These are phyloP conservation scores for Yoshiicerus persimilis DNA, from an alignment of 1,140 invertebrate genomes.

Conservation along the genomic window DNA sequence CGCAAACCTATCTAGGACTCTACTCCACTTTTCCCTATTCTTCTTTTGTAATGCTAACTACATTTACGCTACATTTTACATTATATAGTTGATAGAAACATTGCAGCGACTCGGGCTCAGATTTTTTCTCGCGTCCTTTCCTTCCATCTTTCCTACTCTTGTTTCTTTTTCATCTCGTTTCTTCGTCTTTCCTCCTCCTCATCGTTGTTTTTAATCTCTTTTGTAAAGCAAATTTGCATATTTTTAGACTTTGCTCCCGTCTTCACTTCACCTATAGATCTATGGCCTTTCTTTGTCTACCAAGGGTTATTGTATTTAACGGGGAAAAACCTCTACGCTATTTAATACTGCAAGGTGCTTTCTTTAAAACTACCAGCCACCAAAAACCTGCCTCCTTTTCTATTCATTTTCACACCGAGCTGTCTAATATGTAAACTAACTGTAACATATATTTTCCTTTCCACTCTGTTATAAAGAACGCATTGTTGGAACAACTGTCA, in stretches of 20 bases:
- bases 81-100: neutral
- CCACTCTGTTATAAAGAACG: neutral
- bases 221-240: constrained; percentile 23
- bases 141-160: neutral
- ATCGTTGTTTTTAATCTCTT: constrained; percentile 28
- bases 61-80: neutral
- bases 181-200: constrained; percentile 2
- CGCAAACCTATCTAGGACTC: neutral
- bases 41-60: neutral
- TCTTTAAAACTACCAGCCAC: neutral
- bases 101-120: neutral
- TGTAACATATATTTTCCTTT: neutral
- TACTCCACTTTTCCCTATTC: neutral
- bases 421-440: neutral
- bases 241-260: constrained; percentile 21
- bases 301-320: neutral
- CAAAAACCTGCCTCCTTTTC: neutral
- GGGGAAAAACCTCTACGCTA: neutral
- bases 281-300: constrained; percentile 16
- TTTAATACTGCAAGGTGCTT: neutral
- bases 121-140: neutral
- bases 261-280: constrained; percentile 18
- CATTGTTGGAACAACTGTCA: neutral
- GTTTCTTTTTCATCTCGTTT: constrained; percentile 26
- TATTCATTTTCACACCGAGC: neutral